Evolutionary conservation across 2,888 invertebrate genomes (phyloP).

Genomic region (Coronaproctus castanopsis): DNA sequence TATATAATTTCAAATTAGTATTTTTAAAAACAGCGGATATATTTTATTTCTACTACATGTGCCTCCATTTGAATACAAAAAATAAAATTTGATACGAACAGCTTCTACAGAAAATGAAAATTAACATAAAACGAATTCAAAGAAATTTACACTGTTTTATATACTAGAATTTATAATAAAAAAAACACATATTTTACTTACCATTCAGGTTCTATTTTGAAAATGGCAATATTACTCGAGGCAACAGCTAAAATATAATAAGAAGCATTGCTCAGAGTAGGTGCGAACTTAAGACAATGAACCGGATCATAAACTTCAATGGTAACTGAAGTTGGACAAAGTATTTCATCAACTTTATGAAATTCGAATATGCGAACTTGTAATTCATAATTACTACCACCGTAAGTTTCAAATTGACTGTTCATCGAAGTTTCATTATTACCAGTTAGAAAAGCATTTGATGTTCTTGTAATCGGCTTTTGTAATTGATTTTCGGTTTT

Average conservation of each 20-base stretch:
- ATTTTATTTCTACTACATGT: no score
- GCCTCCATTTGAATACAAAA: no score
- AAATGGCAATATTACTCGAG: neutral
- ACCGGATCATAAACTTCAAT: neutral
- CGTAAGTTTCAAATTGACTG: no score
- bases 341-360: neutral
- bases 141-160: no score
- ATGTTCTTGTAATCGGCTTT: neutral
- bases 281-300: neutral
- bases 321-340: neutral
- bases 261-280: neutral
- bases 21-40: no score
- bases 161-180: no score
- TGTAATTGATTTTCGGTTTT: neutral
- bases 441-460: no score
- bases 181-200: neutral
- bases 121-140: no score
- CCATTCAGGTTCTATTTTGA: neutral
- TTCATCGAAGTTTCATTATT: no score
- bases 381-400: neutral
- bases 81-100: no score
- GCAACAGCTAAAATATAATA: neutral
- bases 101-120: no score
- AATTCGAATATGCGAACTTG: neutral
- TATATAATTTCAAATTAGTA: no score